Percentiles rank a stretch among this genome's conserved stretches.
These are phyloP conservation scores for Leptinotarsa defecta DNA, from an alignment of 1,140 invertebrate genomes.

Conservation along the genomic window DNA sequence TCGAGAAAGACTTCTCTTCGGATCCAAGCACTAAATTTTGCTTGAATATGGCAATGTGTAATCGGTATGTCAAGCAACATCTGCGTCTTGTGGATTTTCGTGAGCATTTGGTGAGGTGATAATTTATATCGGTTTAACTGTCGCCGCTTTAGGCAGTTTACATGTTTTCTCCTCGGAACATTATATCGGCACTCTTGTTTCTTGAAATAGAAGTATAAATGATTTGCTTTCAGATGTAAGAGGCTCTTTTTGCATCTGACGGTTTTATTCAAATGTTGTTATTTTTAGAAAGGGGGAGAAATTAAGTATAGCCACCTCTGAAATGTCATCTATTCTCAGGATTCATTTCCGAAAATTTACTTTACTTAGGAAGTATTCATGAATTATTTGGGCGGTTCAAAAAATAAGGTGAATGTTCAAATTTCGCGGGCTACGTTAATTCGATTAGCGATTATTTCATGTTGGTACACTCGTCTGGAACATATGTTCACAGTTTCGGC, in stretches of 20 bases:
- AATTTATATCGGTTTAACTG: slow-evolving; percentile 22
- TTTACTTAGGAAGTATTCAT: too few relatives aligned
- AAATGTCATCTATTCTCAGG: too few relatives aligned
- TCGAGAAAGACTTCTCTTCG: background rate
- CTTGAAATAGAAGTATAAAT: slow-evolving; percentile 23
- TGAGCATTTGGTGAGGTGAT: slow-evolving; percentile 25
- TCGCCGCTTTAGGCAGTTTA: slow-evolving; percentile 16
- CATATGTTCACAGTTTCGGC: too few relatives aligned
- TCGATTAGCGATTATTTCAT: too few relatives aligned
- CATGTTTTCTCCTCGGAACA: slow-evolving; percentile 19
- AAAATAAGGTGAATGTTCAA: too few relatives aligned
- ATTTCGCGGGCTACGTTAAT: too few relatives aligned
- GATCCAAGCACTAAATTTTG: slow-evolving; percentile 10
- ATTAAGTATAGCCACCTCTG: background rate
- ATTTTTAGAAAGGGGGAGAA: background rate
- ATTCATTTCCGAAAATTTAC: too few relatives aligned
- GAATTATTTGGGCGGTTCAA: too few relatives aligned
- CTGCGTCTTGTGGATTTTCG: slow-evolving; percentile 17
- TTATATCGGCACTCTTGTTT: slow-evolving; percentile 25
- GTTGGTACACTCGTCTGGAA: too few relatives aligned
- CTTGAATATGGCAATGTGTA: slow-evolving; percentile 18
- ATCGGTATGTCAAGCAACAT: slow-evolving; percentile 17
- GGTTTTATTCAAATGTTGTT: slow-evolving; percentile 21
- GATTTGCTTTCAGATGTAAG: slow-evolving; percentile 22
- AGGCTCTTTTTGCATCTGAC: slow-evolving; percentile 22